Conservation (phyloP, 1,140 invertebrate species). For the Phortica variegata region DNA sequence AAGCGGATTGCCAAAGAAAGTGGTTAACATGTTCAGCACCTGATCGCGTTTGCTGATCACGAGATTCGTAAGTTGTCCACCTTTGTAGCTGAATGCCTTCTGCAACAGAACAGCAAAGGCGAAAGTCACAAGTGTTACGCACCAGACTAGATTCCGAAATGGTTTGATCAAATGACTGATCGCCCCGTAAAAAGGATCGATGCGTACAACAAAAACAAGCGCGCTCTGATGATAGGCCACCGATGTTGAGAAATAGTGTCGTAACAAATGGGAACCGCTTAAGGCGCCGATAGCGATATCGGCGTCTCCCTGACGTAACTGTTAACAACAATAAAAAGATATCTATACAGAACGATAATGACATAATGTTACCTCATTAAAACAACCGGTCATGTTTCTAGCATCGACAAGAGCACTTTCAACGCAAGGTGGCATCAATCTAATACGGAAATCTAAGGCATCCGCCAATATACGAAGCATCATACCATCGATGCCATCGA, state of each 20-base stretch:
- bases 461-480: slow-evolving; percentile 25
- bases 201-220: slow-evolving; percentile 30
- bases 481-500: slow-evolving; percentile 34
- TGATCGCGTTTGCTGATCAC: no score
- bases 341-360: no score
- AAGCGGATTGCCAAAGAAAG: slow-evolving; percentile 23
- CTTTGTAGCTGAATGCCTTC: no score
- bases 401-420: slow-evolving; percentile 2
- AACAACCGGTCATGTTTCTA: background rate
- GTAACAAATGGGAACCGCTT: slow-evolving; percentile 29
- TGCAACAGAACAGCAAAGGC: slow-evolving; percentile 14
- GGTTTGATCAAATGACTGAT: slow-evolving; percentile 28
- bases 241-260: slow-evolving; percentile 23
- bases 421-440: slow-evolving; percentile 23
- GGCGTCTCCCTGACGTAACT: background rate
- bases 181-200: slow-evolving; percentile 16
- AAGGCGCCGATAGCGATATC: slow-evolving; percentile 33
- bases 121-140: slow-evolving; percentile 10
- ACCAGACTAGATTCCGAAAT: slow-evolving; percentile 23
- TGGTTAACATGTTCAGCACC: slow-evolving; percentile 11
- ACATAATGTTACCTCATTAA: background rate
- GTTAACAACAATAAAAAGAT: no score
- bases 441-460: slow-evolving; percentile 25
- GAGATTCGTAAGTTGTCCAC: no score
- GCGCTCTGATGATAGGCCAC: slow-evolving; percentile 32